Conservation (phyloP, 2,888 invertebrate genomes). For the Hypercompe scribonia region DNA sequence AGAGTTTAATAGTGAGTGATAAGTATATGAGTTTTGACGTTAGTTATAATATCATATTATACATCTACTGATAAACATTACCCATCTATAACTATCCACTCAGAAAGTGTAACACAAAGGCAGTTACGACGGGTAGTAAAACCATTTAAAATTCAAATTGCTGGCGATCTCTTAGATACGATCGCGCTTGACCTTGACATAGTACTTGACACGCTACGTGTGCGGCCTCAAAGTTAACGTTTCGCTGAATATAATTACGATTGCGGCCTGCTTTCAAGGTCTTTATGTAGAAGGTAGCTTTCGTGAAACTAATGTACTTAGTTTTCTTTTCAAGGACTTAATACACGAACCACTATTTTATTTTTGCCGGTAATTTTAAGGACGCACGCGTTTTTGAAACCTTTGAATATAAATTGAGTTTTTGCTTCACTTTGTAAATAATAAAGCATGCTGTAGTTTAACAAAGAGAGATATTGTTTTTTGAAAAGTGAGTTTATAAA, state of each 20-base stretch:
- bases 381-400: not conserved
- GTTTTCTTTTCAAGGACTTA: slow-evolving; percentile 6
- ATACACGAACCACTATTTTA: not conserved
- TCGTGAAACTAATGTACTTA: not conserved
- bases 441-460: too few relatives aligned
- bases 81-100: not conserved
- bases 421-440: not conserved
- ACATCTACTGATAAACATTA: not conserved
- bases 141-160: slow-evolving; percentile 21
- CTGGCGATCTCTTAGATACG: slow-evolving; percentile 20
- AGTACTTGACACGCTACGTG: slow-evolving; percentile 22
- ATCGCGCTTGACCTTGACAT: slow-evolving; percentile 26
- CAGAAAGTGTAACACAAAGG: not conserved
- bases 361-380: not conserved
- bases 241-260: slow-evolving; percentile 22
- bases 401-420: not conserved
- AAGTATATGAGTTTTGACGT: not conserved
- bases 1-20: not conserved
- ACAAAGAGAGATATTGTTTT: too few relatives aligned
- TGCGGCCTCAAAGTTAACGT: slow-evolving; percentile 15
- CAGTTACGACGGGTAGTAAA: slow-evolving; percentile 8
- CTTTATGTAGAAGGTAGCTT: slow-evolving; percentile 21
- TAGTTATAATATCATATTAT: not conserved
- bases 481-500: too few relatives aligned
- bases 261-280: slow-evolving; percentile 24